Evolutionary conservation across 1,140 invertebrate species (phyloP), one percentile per base, ranked within the genome.

Genomic region (Drosophila suzukii): DNA sequence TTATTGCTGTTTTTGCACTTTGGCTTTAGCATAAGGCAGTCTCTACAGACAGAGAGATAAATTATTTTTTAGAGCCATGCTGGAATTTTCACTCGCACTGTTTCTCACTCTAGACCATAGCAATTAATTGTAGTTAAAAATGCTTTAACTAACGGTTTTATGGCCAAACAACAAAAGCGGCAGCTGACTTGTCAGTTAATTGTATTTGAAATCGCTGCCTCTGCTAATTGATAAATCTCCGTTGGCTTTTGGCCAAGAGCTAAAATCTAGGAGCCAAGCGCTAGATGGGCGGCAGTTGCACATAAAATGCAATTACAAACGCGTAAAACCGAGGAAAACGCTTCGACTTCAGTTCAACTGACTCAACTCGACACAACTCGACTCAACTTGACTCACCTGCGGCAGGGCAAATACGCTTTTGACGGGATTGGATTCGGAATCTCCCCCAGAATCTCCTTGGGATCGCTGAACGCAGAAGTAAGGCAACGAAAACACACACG

Each of bases 261-360:
- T 51, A 49, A 39, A 34, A 20, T 20, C 20, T 20, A 20, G 20
- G 20, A 57, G 34, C 65, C 34, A 47, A 34, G 50, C 62, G 34
- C 49, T 47, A 17, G 67, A 70, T 71, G 65, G 66, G 67, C 43
- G 65, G 68, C 61, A 67, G 63, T 66, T 57, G 63, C 78, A 88
- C 78, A 86, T 89, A 89, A 83, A 89, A 67, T 86, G 84, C 83
- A 86, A 89, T 86, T 86, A 86, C 81, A 79, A 63, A 38, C 76
- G 66, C 84, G 78, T 86, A 79, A 86, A 85, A 83, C 59, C 58
- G 36, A 83, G 59, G 46, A 55, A 81, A 57, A 60, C 43, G 34
- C 41, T 44, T 55, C 61, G 63, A 62, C 70, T 75, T 13, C 53
- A 51, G 51, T 49, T 62, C 50, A 61, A 75, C 49, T 66, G 27